Evolutionary conservation across 2,797 vertebrate genomes (phyloP), one percentile per base, ranked within the genome.

Genomic region (Phrynocephalus forsythii): DNA sequence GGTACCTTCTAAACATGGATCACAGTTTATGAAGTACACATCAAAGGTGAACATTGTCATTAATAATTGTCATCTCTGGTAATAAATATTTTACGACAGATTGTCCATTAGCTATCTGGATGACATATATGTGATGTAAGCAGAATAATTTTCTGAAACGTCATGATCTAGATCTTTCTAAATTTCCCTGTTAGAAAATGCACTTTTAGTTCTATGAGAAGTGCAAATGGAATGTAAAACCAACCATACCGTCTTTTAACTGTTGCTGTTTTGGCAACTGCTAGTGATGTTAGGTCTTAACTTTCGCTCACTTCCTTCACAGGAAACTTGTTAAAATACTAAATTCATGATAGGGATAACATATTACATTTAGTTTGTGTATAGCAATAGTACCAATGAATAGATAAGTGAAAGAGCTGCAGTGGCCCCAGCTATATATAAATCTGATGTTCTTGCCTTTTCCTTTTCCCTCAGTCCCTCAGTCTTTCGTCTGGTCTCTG

Each of bases 371-470:
- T 66, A 84, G 22, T 69, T 9, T 52, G 48, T 50, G 5, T 71
- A 71, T 22, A 56, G 9, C 13, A 56, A 18, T 86, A 7, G 48
- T 26, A 8, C 13, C 66, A 67, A 69, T 33, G n/a, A n/a, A 69
- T 0, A 68, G 30, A 88, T 0, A 89, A 72, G 60, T 56, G 60
- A 82, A 71, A 94, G 90, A 94, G 94, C 95, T 95, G 93, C 95
- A 96, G 96, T 96, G 96, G 95, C 95, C 56, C 56, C 56, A 60
- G 56, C 96, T 95, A 97, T 97, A 93, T 81, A 86, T 79, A 91
- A 16, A 63, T 48, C 28, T 0, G 0, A 28, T 71, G 26, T 60
- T 3, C 9, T 87, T 38, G 38, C 50, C 82, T 87, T 66, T 50
- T 33, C 0, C 83, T 92, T 85, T 30, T 83, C 18, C n/a, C n/a